These are phyloP conservation scores for Syrphus vitripennis DNA, from an alignment of 2,888 invertebrate genomes.

Conservation along the genomic window DNA sequence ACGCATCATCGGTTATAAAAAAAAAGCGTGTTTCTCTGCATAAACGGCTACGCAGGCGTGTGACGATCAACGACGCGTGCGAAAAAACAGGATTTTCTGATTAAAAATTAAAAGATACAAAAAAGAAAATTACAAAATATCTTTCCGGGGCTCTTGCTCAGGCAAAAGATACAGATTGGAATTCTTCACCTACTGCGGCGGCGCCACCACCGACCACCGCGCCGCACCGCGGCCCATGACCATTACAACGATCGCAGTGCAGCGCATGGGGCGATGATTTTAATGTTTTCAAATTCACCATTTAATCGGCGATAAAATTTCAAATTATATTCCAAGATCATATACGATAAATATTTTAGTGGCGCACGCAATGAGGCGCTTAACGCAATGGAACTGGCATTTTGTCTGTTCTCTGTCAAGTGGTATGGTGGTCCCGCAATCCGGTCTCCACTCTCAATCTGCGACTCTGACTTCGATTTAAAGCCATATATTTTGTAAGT, in stretches of 20 bases:
- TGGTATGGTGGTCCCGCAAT: constrained; percentile 1
- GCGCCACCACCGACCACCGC: background rate
- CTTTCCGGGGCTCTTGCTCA: constrained; percentile 9
- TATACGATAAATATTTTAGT: constrained; percentile 60
- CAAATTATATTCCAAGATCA: constrained; percentile 67
- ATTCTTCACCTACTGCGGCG: constrained; percentile 52
- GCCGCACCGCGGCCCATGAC: background rate
- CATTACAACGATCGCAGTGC: background rate
- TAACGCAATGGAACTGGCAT: constrained; percentile 31
- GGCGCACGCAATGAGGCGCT: constrained; percentile 63
- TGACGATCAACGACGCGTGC: constrained; percentile 10
- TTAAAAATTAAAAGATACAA: background rate
- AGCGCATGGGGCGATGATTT: constrained; percentile 64
- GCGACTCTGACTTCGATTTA: background rate
- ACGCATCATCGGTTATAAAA: constrained; percentile 52
- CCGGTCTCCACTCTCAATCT: background rate
- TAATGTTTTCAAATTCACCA: constrained; percentile 68
- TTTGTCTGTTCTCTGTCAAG: background rate
- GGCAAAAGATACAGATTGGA: constrained; percentile 18
- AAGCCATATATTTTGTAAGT: background rate
- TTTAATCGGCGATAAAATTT: constrained; percentile 71
- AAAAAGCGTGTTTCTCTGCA: constrained; percentile 2
- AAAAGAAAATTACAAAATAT: background rate
- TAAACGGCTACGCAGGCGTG: background rate
- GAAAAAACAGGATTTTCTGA: constrained; percentile 45